Base-by-base conservation (phyloP, 2,888 invertebrate genomes). In the Conus canariensis region DNA sequence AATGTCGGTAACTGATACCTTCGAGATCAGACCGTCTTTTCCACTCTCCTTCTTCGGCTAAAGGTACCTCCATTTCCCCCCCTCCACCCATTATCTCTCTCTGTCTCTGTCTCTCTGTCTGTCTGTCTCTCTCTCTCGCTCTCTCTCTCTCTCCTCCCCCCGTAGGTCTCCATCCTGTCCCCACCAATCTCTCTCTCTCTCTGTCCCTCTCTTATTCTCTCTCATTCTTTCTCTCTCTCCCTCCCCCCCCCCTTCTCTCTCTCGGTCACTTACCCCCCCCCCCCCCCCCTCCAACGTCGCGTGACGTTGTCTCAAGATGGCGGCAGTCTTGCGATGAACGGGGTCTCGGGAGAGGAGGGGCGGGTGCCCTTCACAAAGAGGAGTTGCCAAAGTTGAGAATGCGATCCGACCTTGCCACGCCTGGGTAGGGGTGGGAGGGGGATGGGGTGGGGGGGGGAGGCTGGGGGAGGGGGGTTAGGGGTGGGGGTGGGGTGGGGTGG, bases 221-320 rank as follows among this genome's bases (percentile, higher is more conserved):
- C 2, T 45, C 45, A 2, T 1, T 45, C 45, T 45, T 0, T 45
- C 45, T 45, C 45, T 45, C 45, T 45, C 45, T 45, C 45, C 3
- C 45, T 45, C 45, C 45, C 3, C 83, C 5, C 58, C n/a, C 2
- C 16, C 22, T 12, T 59, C 58, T 58, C 59, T 80, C 45, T 45
- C 80, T 45, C 45, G 8, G 45, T 80, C 30, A 10, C 7, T 45
- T 80, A 22, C n/a, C 80, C 14, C 30, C 12, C 45, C n/a, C 45
- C 16, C 45, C 30, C 30, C 45, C 83, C 30, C 80, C 12, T 19
- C 77, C 22, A 25, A n/a, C 67, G 60, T 91, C 77, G 91, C 91
- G 91, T 91, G 91, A 85, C 67, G 77, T 14, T 45, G 58, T 77
- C n/a, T 74, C 82, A 88, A 88, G 82, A 60, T 80, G 82, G 88